These are phyloP conservation scores for Periplaneta americana DNA, from an alignment of 1,140 invertebrate species.

Conservation along the genomic window DNA sequence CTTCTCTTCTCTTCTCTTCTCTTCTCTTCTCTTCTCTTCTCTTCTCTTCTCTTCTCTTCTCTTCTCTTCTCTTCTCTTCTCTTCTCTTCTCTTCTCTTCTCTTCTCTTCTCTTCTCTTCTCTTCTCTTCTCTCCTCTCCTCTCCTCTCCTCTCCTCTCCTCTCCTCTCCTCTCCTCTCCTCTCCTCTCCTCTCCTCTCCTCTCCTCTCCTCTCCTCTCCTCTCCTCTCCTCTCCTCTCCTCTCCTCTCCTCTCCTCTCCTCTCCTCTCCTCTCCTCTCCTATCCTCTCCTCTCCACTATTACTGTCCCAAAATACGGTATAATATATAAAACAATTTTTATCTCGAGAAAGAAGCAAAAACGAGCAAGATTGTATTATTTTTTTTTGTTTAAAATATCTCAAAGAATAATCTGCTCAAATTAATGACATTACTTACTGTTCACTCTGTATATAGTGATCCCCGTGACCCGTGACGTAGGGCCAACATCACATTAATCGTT, in stretches of 20 bases:
- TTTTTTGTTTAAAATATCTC: no score
- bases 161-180: background rate
- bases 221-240: background rate
- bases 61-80: background rate
- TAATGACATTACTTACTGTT: no score
- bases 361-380: no score
- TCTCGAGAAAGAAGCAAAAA: no score
- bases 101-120: background rate
- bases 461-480: no score
- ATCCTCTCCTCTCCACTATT: background rate
- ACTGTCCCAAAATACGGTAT: background rate
- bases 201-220: background rate
- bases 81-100: background rate
- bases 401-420: no score
- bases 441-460: no score
- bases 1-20: no score
- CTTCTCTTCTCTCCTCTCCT: background rate
- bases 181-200: background rate
- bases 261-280: background rate
- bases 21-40: no score
- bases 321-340: no score
- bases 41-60: no score
- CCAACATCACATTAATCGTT: no score
- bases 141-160: background rate
- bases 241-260: background rate